Evolutionary conservation across 2,888 invertebrate genomes (phyloP), one percentile per base, ranked within the genome.

Genomic region (Hydraecia micacea): DNA sequence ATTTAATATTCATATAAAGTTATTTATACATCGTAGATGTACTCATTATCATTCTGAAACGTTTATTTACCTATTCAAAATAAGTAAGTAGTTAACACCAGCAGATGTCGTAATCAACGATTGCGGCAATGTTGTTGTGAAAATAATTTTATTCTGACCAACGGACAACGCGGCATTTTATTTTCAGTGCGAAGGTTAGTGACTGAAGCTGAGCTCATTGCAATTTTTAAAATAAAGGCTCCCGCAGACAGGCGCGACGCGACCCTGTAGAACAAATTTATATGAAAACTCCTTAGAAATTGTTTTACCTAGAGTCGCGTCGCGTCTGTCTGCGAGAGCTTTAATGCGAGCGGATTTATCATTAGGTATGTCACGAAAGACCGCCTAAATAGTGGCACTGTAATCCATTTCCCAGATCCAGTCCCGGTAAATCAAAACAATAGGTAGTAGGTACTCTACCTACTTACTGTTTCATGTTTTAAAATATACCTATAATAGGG

Each of bases 101-200:
- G 9, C 25, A 18, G 39, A 75, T 70, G 18, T 70, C 62, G 60
- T 66, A 68, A 71, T 70, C 68, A 72, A 58, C 52, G 70, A 55
- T 32, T 66, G 55, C 49, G 71, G 39, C 70, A 75, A 68, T 80
- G 58, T 72, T 80, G 58, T 72, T 68, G 62, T 76, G 69, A 73
- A 80, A 75, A 80, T 80, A 79, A 79, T 79, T 66, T 80, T 52
- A 86, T 82, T 75, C 81, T 72, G 82, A 81, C 82, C 76, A 88
- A 76, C 73, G 77, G 6, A 52, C 55, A 46, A 67, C 81, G 77
- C 75, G 76, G 66, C 82, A 87, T 89, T 91, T 92, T 93, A 93
- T 93, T 93, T 93, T 91, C 89, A 91, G 91, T 86, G 65, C 80
- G 91, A 91, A 91, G 91, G 91, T 90, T 88, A 90, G 70, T 79